Conservation (phyloP, 1,140 invertebrate genomes). For the Nasonia longicornis region DNA sequence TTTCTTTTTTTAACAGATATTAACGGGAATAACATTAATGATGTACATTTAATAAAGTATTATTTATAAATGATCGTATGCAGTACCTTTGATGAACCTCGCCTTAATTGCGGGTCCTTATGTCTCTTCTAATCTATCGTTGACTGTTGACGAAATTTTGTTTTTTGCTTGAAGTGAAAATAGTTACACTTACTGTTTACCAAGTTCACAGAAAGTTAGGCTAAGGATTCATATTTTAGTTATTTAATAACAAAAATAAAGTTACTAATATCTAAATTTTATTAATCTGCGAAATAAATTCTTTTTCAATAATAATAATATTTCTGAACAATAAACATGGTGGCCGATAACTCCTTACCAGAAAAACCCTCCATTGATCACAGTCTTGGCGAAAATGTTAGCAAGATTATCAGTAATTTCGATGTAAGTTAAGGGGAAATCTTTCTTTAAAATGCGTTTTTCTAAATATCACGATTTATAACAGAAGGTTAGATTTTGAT, state of each 20-base stretch:
- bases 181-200: background rate
- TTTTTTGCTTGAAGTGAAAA: constrained; percentile 3
- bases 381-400: background rate
- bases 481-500: too few relatives aligned
- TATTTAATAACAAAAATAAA: background rate
- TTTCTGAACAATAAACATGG: constrained; percentile 13
- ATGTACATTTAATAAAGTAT: background rate
- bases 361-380: background rate
- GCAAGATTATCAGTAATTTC: background rate
- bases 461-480: too few relatives aligned
- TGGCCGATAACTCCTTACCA: background rate
- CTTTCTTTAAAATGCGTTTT: too few relatives aligned
- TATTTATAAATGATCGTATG: background rate
- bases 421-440: constrained; percentile 22
- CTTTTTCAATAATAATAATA: background rate
- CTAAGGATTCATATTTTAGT: background rate
- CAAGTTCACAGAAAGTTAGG: background rate
- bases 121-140: too few relatives aligned
- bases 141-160: background rate
- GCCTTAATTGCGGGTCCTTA: too few relatives aligned
- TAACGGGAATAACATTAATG: too few relatives aligned
- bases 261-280: background rate
- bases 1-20: too few relatives aligned
- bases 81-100: too few relatives aligned
- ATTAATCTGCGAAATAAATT: background rate